These are phyloP conservation scores for Crotalus viridis DNA, from an alignment of 2,113 vertebrate species.

Conservation along the genomic window DNA sequence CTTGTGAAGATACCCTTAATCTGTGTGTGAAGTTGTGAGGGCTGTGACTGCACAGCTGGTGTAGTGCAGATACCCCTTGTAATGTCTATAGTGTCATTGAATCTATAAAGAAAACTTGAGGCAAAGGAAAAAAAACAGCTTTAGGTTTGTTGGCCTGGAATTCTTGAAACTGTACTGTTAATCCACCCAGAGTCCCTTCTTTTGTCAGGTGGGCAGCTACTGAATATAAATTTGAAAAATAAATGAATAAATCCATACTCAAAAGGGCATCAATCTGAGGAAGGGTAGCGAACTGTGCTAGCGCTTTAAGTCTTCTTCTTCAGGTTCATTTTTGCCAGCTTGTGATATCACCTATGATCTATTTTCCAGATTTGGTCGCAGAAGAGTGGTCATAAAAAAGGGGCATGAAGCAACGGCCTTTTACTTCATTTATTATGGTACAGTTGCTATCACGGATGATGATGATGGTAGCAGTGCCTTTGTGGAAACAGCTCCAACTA, in stretches of 20 bases:
- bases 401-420: constrained; percentile 55
- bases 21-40: neutral
- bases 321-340: neutral
- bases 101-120: neutral
- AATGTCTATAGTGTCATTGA: neutral
- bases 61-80: neutral
- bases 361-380: constrained; percentile 59
- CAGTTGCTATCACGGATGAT: constrained; percentile 56
- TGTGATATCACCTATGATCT: neutral
- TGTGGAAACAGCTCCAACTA: constrained; percentile 34
- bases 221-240: neutral
- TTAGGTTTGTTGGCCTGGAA: neutral
- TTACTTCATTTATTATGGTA: constrained; percentile 62
- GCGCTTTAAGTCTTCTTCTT: neutral
- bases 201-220: neutral
- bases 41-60: neutral
- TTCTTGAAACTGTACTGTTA: neutral
- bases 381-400: constrained; percentile 59
- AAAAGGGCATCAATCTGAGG: neutral
- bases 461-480: constrained; percentile 65
- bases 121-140: neutral
- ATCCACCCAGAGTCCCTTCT: neutral
- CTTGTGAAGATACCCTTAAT: neutral
- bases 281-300: neutral
- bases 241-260: neutral